A percentile compares a stretch with the other conserved stretches of the same genome.
Conservation (phyloP, 1,140 invertebrate species). For the Varroa destructor region DNA sequence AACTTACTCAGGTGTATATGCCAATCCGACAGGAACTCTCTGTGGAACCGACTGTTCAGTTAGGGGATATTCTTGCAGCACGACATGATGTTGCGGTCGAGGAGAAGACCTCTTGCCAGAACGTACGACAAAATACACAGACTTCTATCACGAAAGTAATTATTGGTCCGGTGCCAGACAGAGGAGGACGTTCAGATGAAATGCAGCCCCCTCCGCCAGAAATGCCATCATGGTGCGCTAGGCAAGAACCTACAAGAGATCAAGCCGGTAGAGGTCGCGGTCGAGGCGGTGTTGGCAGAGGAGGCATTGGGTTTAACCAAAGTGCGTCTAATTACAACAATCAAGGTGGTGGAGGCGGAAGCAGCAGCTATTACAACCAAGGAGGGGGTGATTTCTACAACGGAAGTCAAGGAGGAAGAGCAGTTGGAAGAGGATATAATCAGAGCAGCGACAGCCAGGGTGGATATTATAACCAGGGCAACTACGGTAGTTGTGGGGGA, state of each 20-base stretch:
- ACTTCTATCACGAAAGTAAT: constrained; percentile 12
- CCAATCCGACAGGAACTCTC: constrained; percentile 1
- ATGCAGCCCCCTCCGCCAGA: constrained; percentile 8
- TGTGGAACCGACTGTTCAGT: constrained; percentile 17
- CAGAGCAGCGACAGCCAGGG: background rate
- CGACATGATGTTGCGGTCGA: background rate
- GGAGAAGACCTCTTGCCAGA: constrained; percentile 6
- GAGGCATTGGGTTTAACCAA: background rate
- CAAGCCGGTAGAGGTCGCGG: constrained; percentile 8
- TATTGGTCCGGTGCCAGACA: constrained; percentile 5
- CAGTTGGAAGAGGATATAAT: constrained; percentile 1
- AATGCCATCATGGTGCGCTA: constrained; percentile 1
- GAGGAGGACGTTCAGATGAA: constrained; percentile 2
- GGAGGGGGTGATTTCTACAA: background rate
- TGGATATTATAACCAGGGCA: constrained; percentile 2
- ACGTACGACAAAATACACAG: background rate
- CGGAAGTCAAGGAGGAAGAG: background rate
- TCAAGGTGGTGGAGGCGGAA: background rate
- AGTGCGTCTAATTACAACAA: no score
- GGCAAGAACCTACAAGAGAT: background rate
- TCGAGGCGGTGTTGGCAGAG: constrained; percentile 1
- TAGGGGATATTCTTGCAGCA: constrained; percentile 4
- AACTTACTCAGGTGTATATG: constrained; percentile 14
- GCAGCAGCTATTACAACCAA: background rate
- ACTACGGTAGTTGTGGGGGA: background rate